Evolutionary conservation across 2,797 vertebrate species (phyloP), one percentile per base, ranked within the genome.

Genomic region (Hafferia zeledoni): DNA sequence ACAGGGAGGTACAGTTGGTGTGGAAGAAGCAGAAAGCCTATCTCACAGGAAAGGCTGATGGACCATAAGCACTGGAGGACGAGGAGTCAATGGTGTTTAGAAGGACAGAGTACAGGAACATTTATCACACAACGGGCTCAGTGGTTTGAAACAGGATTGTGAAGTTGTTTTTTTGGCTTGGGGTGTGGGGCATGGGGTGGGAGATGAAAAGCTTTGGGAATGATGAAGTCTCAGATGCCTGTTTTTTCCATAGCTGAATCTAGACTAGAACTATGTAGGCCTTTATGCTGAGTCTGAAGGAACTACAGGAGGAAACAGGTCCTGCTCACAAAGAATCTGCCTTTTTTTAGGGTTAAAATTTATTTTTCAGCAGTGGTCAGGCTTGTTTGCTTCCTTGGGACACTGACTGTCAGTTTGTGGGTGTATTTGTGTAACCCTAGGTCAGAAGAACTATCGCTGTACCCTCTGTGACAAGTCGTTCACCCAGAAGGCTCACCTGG

Each of bases 371-470:
- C 30, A 89, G 47, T 4, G 19, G 52, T 44, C 27, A 43, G 75
- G 68, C 13, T 64, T n/a, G 8, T 63, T 84, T 83, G 50, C 33
- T 89, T 70, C 7, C 43, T 50, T 43, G 59, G 46, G 41, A 41
- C 50, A 11, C 46, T 15, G 41, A 74, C 17, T 65, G 70, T 55
- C 30, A 5, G 24, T 37, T 33, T 28, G 17, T 69, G 79, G 55
- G 11, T 82, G 17, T 72, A 11, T 2, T 0, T 71, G 3, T 87
- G 57, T 67, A 3, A 80, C 65, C 87, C 13, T 96, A 99, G 99
- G 99, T 93, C 99, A 99, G 97, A 99, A 99, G 98, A 99, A 99
- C 94, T 99, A 99, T 16, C 98, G 98, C 90, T 99, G 99, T 89
- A 98, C 97, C 9, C 98, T 99, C 72, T 99, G 99, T 13, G 99